These are phyloP conservation scores for Deroplatys truncata DNA, from an alignment of 2,888 invertebrate species.

Conservation along the genomic window DNA sequence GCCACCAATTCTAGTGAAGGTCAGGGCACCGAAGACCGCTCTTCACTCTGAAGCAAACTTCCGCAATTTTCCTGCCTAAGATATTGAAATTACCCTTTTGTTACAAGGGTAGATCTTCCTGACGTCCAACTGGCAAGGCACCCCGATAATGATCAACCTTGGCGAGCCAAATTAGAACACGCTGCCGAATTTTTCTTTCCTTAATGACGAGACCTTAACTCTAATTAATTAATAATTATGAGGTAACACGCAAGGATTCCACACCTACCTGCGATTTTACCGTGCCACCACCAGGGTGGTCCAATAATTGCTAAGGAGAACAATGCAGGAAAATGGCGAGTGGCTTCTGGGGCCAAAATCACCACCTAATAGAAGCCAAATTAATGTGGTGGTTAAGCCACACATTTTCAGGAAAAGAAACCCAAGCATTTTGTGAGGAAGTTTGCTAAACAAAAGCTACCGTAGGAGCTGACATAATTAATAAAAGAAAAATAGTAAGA, in stretches of 20 bases:
- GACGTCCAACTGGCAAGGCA: neutral
- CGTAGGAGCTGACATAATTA: no score
- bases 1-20: no score
- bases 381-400: neutral
- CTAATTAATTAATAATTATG: neutral
- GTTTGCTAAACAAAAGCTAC: no score
- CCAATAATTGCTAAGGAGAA: neutral
- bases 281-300: neutral
- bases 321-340: neutral
- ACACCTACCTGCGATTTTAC: neutral
- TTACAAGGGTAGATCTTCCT: neutral
- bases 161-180: neutral
- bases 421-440: no score
- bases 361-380: neutral
- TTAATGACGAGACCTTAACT: neutral
- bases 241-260: neutral
- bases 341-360: neutral
- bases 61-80: neutral
- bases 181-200: neutral
- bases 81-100: neutral
- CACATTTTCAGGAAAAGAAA: no score
- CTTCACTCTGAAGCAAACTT: neutral
- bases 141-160: neutral
- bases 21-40: no score
- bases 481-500: no score